phyloP scores from a whole-genome alignment of 1,140 invertebrate species.

The Listronotus oregonensis region DNA sequence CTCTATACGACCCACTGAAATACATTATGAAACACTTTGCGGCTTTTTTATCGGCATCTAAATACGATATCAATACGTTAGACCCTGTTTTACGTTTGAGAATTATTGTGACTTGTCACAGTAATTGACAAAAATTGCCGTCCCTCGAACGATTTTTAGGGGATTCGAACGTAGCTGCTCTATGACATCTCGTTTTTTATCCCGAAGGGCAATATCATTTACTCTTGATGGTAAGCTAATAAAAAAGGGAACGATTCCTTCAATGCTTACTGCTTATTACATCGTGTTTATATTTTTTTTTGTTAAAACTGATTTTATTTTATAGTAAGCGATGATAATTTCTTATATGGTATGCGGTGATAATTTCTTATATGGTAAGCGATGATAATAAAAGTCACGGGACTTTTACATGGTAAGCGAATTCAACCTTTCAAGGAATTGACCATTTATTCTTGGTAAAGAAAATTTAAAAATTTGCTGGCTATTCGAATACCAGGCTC shows the following conservation, averaged over 20 bases:
- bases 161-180: background rate
- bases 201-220: no score
- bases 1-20: slow-evolving; percentile 41
- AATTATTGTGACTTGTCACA: slow-evolving; percentile 6
- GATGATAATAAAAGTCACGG: no score
- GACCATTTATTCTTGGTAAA: no score
- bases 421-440: no score
- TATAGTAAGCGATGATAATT: no score
- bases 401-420: no score
- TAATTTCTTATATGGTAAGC: no score
- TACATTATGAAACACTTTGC: slow-evolving; percentile 56
- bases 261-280: background rate
- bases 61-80: slow-evolving; percentile 55
- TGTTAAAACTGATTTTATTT: no score
- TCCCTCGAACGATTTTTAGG: slow-evolving; percentile 17
- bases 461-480: no score
- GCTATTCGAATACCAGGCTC: no score
- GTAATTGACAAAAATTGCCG: slow-evolving; percentile 38
- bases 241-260: background rate
- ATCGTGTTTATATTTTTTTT: background rate
- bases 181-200: background rate
- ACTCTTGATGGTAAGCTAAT: no score
- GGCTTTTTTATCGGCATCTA: slow-evolving; percentile 56
- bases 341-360: no score
- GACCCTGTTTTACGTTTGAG: slow-evolving; percentile 36